Base-by-base conservation (phyloP, 2,113 vertebrate species). In the Oceanites oceanicus region DNA sequence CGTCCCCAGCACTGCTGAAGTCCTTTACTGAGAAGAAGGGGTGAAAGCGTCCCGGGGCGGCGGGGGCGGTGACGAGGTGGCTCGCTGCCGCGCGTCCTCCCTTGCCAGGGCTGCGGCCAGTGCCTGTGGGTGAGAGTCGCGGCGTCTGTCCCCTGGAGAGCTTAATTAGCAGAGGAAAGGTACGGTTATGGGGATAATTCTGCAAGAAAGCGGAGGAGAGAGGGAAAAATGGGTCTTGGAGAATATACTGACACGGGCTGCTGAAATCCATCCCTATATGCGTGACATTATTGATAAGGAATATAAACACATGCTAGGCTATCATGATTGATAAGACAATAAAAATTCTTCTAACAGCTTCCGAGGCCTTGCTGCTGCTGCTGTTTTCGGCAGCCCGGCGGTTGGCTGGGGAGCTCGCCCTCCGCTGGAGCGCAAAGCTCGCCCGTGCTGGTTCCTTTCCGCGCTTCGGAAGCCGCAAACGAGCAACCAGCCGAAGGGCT, bases 11-110 rank as follows among this genome's bases (percentile, higher is more conserved):
- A 1, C 56, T 23, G 56, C 61, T 6, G 13, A 18, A 23, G 29
- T 9, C 16, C 44, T 22, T n/a, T 32, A 3, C 45, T 25, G 17
- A 21, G 42, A 34, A 38, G 7, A 47, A 36, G 29, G 58, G 52
- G 42, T 13, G 18, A 6, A 34, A 8, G 49, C 6, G 2, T 8
- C 22, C 27, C 1, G 1, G 7, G 44, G 17, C 3, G 20, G 44
- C 17, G 45, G 21, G 11, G 56, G 38, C 0, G 1, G 49, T 13
- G 49, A 16, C 1, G 0, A 8, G 13, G 42, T 9, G 30, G 38
- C 63, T 77, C 4, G 0, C 8, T 30, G 58, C 44, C 6, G 0
- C 19, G 12, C 1, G 1, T 17, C 50, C 30, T 17, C 34, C 44
- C 45, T 29, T 44, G 10, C 53, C 34, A 14, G 52, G 13, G 38